A percentile compares a stretch with the other conserved stretches of the same genome.
Evolutionary conservation across 2,888 invertebrate species (phyloP).

Genomic region (Tiliacea aurago): DNA sequence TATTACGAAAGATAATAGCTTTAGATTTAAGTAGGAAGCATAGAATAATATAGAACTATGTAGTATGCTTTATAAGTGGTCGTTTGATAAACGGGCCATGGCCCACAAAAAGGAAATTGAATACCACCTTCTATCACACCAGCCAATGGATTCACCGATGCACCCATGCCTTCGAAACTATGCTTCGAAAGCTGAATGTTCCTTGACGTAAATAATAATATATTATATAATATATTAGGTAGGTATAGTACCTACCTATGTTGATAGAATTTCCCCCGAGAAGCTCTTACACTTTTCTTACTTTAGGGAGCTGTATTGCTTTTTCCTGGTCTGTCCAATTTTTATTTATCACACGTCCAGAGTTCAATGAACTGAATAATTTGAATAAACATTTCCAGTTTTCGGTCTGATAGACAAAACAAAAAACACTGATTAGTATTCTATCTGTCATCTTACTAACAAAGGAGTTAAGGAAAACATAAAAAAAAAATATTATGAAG

Average conservation of each 20-base stretch:
- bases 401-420: constrained; percentile 6
- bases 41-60: not conserved
- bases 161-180: not conserved
- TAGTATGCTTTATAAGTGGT: not conserved
- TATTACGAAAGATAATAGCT: constrained; percentile 31
- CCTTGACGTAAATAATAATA: not conserved
- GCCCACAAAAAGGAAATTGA: not conserved
- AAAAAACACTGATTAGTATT: constrained; percentile 44
- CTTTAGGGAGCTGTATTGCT: not conserved
- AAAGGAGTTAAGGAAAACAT: constrained; percentile 50
- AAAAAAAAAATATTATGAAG: constrained; percentile 33
- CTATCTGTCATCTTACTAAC: constrained; percentile 11
- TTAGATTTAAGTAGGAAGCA: constrained; percentile 29
- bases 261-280: not conserved
- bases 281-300: not conserved
- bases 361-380: constrained; percentile 48
- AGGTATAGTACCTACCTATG: not conserved
- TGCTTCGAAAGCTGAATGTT: not conserved
- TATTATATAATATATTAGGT: no score
- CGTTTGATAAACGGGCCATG: not conserved
- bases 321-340: constrained; percentile 21
- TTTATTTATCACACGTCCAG: constrained; percentile 17
- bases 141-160: not conserved
- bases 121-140: not conserved
- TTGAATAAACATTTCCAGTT: constrained; percentile 28